Percentiles rank a stretch among this genome's conserved stretches.
Conservation (phyloP, 1,140 invertebrate species). For the Hypsibius dujardini region DNA sequence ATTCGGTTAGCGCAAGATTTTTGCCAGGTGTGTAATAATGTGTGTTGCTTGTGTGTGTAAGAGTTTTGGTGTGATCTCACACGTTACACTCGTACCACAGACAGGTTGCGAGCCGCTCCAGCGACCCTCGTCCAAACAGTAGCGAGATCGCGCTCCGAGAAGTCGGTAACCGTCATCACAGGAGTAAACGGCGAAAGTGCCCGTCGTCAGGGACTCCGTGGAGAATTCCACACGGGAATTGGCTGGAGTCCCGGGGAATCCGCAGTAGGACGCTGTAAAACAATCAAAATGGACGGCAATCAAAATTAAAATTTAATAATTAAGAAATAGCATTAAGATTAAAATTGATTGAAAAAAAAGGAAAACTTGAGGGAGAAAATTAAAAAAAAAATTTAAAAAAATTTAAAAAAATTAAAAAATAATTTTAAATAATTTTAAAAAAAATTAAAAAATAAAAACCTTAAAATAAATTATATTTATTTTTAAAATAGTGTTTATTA, state of each 20-base stretch:
- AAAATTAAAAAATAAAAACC: no score
- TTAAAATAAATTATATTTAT: no score
- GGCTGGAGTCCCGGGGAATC: constrained; percentile 1
- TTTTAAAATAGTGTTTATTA: no score
- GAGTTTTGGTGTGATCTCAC: no score
- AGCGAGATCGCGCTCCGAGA: neutral
- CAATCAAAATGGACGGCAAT: neutral
- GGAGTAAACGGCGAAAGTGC: constrained; percentile 15
- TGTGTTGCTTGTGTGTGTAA: no score
- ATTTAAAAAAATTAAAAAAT: neutral
- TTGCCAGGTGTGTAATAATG: no score
- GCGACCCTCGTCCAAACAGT: constrained; percentile 6
- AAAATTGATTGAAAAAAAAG: neutral
- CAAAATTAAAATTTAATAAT: no score
- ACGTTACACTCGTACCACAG: neutral
- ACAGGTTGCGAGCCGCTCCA: constrained; percentile 14
- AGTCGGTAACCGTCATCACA: constrained; percentile 12
- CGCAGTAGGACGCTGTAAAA: constrained; percentile 12
- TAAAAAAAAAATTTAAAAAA: neutral
- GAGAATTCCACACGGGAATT: constrained; percentile 10
- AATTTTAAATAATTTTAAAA: no score
- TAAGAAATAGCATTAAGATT: no score
- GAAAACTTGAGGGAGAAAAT: neutral
- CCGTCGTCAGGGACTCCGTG: neutral
- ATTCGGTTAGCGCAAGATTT: no score